These are phyloP conservation scores for Gymnosoma rotundatum DNA, from an alignment of 2,888 invertebrate species.

Conservation along the genomic window DNA sequence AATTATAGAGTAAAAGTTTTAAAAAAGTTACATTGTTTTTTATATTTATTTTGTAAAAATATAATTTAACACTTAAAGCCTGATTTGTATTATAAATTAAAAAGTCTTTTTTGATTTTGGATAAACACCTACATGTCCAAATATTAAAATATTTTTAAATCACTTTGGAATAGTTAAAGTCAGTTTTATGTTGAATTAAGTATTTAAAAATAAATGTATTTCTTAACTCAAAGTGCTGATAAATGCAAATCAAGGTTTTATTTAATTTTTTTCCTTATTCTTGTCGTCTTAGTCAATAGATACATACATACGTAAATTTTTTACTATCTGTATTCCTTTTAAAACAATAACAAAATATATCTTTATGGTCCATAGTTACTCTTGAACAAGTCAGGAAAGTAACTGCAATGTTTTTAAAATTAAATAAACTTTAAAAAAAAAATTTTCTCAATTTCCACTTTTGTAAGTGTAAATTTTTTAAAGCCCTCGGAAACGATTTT, in stretches of 20 bases:
- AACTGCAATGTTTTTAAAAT: constrained; percentile 41
- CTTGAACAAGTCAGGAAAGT: constrained; percentile 23
- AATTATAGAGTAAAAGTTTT: constrained; percentile 26
- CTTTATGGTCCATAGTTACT: constrained; percentile 63
- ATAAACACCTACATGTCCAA: not conserved
- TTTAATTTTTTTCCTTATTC: constrained; percentile 10
- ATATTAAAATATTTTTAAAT: not conserved
- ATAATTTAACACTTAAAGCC: not conserved
- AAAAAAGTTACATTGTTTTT: not conserved
- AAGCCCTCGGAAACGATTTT: no score
- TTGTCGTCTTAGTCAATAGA: constrained; percentile 64
- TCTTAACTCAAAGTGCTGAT: not conserved
- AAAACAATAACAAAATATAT: constrained; percentile 39
- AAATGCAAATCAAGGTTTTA: constrained; percentile 3
- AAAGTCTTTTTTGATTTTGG: not conserved
- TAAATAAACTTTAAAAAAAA: not conserved
- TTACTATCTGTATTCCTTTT: constrained; percentile 42
- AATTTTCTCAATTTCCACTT: no score
- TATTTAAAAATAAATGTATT: no score
- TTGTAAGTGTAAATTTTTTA: no score
- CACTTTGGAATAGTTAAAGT: not conserved
- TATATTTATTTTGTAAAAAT: not conserved
- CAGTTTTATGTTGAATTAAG: no score
- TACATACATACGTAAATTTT: constrained; percentile 19
- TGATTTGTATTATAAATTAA: not conserved